phyloP scores from a whole-genome alignment of 2,113 vertebrate genomes.

The Anthoscopus minutus region DNA sequence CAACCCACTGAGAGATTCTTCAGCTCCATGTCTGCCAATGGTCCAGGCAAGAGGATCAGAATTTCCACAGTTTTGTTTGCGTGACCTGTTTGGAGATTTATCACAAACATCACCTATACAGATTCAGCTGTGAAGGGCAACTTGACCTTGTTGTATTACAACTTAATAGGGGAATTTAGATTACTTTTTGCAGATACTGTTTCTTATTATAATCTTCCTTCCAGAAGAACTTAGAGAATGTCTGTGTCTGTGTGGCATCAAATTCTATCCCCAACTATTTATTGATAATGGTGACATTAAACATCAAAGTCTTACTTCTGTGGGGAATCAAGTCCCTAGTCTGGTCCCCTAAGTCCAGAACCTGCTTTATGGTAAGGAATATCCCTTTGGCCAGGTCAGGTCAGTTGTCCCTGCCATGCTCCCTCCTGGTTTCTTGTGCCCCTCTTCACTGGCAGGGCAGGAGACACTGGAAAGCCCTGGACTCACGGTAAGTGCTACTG shows the following conservation, averaged over 20 bases:
- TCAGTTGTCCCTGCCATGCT: not conserved
- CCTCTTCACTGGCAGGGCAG: fast-evolving
- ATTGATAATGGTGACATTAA: not conserved
- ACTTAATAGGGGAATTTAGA: not conserved
- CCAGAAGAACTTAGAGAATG: not conserved
- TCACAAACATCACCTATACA: not conserved
- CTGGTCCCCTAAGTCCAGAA: not conserved
- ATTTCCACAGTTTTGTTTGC: not conserved
- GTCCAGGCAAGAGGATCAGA: not conserved
- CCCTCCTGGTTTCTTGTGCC: not conserved
- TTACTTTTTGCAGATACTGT: not conserved
- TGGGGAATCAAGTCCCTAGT: not conserved
- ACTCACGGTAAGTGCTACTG: not conserved
- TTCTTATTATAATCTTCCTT: not conserved
- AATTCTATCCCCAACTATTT: not conserved
- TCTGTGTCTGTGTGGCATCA: not conserved
- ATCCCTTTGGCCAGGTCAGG: not conserved
- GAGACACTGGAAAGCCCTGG: not conserved
- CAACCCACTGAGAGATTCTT: not conserved
- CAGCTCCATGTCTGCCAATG: not conserved
- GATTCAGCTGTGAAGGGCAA: not conserved
- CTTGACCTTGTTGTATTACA: not conserved
- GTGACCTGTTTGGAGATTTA: not conserved
- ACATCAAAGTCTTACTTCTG: not conserved
- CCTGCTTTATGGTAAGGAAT: not conserved